These are phyloP conservation scores for Eupithecia subumbrata DNA, from an alignment of 2,888 invertebrate species.

Conservation along the genomic window DNA sequence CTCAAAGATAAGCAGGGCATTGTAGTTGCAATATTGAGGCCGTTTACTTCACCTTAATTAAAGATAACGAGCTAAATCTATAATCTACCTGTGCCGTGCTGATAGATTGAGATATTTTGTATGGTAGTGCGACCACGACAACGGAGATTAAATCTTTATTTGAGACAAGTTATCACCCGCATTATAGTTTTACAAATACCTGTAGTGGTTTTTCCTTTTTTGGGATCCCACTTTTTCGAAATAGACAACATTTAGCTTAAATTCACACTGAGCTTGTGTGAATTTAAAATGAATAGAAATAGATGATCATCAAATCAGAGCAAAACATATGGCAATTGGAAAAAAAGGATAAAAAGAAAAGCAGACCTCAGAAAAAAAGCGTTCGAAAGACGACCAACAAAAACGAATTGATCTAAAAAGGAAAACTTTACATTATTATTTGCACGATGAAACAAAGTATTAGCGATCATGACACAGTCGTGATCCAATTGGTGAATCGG, in stretches of 20 bases:
- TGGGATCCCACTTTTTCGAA: neutral
- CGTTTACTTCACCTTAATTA: conserved; percentile 71
- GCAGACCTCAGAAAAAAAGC: neutral
- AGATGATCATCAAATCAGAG: neutral
- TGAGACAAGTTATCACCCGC: neutral
- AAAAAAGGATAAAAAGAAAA: neutral
- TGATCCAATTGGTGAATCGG: conserved; percentile 53
- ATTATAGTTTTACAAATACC: neutral
- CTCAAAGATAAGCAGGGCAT: conserved; percentile 63
- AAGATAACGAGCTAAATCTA: conserved; percentile 65
- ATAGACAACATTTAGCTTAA: neutral
- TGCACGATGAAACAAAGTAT: conserved; percentile 41
- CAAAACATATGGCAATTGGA: neutral
- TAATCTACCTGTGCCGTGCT: conserved; percentile 29
- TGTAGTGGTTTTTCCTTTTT: neutral
- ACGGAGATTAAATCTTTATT: conserved; percentile 28
- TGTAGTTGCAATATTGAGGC: conserved; percentile 68
- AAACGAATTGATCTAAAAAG: neutral
- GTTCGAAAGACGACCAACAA: neutral
- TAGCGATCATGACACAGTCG: conserved; percentile 54
- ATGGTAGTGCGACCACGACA: conserved; percentile 38
- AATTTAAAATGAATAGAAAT: neutral
- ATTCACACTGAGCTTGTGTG: no score
- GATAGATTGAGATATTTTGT: conserved; percentile 43
- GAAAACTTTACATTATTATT: conserved; percentile 7